phyloP scores from a whole-genome alignment of 2,797 vertebrate genomes.

The Bradypodion pumilum region DNA sequence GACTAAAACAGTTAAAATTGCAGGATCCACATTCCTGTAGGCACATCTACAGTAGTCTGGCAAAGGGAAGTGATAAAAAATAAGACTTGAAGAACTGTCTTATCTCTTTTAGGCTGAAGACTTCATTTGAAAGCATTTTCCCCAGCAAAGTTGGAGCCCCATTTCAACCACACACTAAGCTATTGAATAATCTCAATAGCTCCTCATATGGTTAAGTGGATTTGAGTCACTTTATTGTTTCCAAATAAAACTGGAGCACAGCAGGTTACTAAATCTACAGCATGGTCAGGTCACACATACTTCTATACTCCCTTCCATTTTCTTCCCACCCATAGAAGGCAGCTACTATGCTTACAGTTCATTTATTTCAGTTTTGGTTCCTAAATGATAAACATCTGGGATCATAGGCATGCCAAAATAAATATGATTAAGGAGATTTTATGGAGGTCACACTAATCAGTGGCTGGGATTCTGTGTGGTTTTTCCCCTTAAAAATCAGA shows the following conservation, averaged over 20 bases:
- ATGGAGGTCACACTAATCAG: conserved; percentile 57
- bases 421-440: conserved; percentile 69
- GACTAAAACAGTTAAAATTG: conserved; percentile 52
- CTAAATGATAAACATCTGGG: conserved; percentile 74
- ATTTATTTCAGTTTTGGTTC: conserved; percentile 47
- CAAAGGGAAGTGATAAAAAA: conserved; percentile 72
- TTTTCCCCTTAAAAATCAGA: conserved; percentile 8
- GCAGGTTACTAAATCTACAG: conserved; percentile 38
- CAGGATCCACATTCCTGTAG: conserved; percentile 51
- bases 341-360: conserved; percentile 31
- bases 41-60: conserved; percentile 60
- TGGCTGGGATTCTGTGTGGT: no score
- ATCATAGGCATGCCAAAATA: conserved; percentile 67
- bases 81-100: conserved; percentile 52
- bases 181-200: conserved; percentile 64
- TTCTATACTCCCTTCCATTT: conserved; percentile 46
- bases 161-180: conserved; percentile 55
- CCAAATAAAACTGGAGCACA: conserved; percentile 64
- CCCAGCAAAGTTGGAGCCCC: conserved; percentile 39
- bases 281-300: conserved; percentile 41
- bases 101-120: conserved; percentile 68
- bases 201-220: conserved; percentile 62
- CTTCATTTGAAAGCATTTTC: conserved; percentile 57
- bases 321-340: conserved; percentile 41
- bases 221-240: conserved; percentile 61